Conservation (phyloP, 2,797 vertebrate genomes). For the Tapera naevia region DNA sequence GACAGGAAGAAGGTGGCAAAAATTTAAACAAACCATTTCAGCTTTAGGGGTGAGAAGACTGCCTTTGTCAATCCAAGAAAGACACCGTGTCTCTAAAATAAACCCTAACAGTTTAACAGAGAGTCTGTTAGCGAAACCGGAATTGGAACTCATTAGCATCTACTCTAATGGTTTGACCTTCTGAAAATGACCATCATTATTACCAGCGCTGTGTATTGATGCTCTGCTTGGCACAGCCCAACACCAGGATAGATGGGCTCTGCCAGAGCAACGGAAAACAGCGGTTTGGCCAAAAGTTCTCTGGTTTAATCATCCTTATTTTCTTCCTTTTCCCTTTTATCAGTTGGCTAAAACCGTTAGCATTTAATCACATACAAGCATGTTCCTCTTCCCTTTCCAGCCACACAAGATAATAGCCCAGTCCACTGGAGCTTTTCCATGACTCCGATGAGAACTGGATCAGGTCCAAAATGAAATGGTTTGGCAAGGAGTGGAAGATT, state of each 20-base stretch:
- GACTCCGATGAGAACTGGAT: constrained; percentile 39
- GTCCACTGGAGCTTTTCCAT: constrained; percentile 25
- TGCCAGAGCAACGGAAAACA: neutral
- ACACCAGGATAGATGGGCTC: neutral
- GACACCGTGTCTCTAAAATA: fast-evolving
- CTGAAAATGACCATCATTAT: constrained; percentile 10
- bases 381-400: constrained; percentile 12
- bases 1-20: constrained; percentile 7
- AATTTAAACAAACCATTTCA: neutral
- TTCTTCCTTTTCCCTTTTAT: constrained; percentile 16
- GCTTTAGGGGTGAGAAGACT: neutral
- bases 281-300: neutral
- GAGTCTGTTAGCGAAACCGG: neutral
- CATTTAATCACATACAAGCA: neutral
- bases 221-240: neutral
- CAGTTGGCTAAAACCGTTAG: constrained; percentile 11
- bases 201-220: neutral
- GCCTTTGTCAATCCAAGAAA: neutral
- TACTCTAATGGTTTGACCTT: neutral
- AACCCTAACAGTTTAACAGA: neutral
- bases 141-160: constrained; percentile 6
- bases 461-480: neutral
- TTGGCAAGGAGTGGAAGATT: constrained; percentile 5
- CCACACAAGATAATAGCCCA: constrained; percentile 20
- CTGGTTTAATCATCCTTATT: neutral